Percentiles rank a stretch among this genome's conserved stretches.
Evolutionary conservation across 2,888 invertebrate genomes (phyloP).

Genomic region (Gonocerus acuteangulatus): DNA sequence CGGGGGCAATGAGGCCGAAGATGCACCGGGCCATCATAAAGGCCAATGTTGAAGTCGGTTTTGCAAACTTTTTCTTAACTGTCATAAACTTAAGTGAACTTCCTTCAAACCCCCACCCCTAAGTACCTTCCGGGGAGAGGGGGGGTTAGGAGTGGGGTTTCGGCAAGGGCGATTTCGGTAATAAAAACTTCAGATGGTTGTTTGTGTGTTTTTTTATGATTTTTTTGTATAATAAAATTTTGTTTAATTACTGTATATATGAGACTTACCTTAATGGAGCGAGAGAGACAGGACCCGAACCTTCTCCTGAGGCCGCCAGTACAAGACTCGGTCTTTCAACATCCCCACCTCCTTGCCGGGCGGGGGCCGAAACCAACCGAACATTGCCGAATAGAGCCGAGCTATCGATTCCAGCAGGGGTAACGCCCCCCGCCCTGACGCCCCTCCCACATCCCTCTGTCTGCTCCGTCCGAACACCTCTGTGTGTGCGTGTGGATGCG

Average conservation of each 20-base stretch:
- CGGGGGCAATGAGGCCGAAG: neutral
- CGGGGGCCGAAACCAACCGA: constrained; percentile 5
- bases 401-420: constrained; percentile 17
- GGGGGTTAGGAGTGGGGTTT: neutral
- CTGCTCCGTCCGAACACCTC: no score
- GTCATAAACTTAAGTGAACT: constrained; percentile 33
- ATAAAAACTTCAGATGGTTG: no score
- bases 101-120: constrained; percentile 7
- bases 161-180: no score
- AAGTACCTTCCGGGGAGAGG: constrained; percentile 3
- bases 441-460: neutral
- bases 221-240: no score
- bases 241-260: no score
- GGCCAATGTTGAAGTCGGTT: neutral
- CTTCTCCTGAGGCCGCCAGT: constrained; percentile 3
- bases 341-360: constrained; percentile 1
- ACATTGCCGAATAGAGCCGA: constrained; percentile 3
- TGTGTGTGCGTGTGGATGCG: no score
- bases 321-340: constrained; percentile 6
- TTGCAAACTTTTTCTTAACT: constrained; percentile 28
- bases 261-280: neutral
- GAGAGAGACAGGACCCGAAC: constrained; percentile 19
- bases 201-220: no score
- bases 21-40: neutral
- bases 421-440: constrained; percentile 7